These are phyloP conservation scores for Solenopsis fugax DNA, from an alignment of 1,140 invertebrate species.

Conservation along the genomic window DNA sequence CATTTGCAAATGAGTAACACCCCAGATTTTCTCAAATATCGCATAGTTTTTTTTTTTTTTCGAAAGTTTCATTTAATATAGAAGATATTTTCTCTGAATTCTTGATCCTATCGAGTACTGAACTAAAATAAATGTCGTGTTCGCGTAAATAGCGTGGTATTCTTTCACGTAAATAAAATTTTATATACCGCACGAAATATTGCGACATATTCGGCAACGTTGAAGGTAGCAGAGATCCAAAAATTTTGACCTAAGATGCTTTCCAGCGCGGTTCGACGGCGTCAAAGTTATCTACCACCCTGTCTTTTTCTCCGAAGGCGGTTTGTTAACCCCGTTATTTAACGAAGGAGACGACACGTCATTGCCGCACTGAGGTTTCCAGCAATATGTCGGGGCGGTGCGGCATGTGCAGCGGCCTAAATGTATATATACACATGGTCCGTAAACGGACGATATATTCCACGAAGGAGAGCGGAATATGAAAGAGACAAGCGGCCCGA, in stretches of 20 bases:
- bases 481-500: constrained; percentile 66
- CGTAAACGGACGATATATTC: constrained; percentile 75
- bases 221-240: background rate
- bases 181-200: background rate
- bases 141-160: background rate
- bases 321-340: constrained; percentile 54
- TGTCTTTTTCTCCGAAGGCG: constrained; percentile 16
- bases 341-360: constrained; percentile 48
- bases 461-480: constrained; percentile 73
- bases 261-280: background rate
- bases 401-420: constrained; percentile 55
- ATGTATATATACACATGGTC: constrained; percentile 72
- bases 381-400: constrained; percentile 8
- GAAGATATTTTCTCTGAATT: background rate
- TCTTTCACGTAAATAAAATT: background rate
- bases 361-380: background rate
- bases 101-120: background rate
- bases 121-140: background rate
- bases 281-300: constrained; percentile 27
- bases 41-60: background rate
- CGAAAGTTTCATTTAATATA: background rate
- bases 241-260: background rate
- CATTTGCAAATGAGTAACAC: background rate
- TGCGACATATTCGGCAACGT: background rate
- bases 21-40: background rate